Percentiles rank a stretch among this genome's conserved stretches.
phyloP scores from a whole-genome alignment of 2,113 vertebrate genomes.

The Lota lota region DNA sequence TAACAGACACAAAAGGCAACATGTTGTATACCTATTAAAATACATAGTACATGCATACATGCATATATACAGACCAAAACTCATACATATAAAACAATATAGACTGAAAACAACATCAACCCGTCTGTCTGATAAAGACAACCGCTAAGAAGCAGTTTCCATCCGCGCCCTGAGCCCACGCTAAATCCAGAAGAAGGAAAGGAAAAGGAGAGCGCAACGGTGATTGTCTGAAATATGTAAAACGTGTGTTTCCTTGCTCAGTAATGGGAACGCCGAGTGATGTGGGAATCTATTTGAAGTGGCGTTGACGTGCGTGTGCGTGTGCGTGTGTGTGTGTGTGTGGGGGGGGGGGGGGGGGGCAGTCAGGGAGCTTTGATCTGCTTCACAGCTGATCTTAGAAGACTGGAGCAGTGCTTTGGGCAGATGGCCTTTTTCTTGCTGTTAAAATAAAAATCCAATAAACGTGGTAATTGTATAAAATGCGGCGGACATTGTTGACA shows the following conservation, averaged over 20 bases:
- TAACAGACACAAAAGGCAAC: no score
- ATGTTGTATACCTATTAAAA: no score
- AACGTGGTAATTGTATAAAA: slow-evolving; percentile 82
- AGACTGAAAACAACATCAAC: background rate
- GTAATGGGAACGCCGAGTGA: background rate
- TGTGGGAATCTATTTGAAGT: slow-evolving; percentile 34
- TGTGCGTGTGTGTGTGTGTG: no score
- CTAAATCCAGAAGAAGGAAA: slow-evolving; percentile 17
- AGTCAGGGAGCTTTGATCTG: slow-evolving; percentile 55
- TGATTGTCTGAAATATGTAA: slow-evolving; percentile 31
- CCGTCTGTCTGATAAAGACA: slow-evolving; percentile 1
- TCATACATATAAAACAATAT: no score
- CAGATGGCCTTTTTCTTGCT: slow-evolving; percentile 77
- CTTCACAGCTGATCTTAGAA: slow-evolving; percentile 63
- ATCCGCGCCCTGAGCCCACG: slow-evolving; percentile 9
- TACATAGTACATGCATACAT: no score
- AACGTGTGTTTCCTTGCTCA: slow-evolving; percentile 8
- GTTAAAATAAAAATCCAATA: slow-evolving; percentile 82
- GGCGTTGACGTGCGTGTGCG: background rate
- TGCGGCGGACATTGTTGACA: slow-evolving; percentile 54
- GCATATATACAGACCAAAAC: no score
- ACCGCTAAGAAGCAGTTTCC: slow-evolving; percentile 22
- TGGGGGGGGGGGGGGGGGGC: background rate
- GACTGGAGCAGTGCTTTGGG: slow-evolving; percentile 59
- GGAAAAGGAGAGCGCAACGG: slow-evolving; percentile 14